These are phyloP conservation scores for Neocrepidodera transversa DNA, from an alignment of 2,888 invertebrate genomes.

Conservation along the genomic window DNA sequence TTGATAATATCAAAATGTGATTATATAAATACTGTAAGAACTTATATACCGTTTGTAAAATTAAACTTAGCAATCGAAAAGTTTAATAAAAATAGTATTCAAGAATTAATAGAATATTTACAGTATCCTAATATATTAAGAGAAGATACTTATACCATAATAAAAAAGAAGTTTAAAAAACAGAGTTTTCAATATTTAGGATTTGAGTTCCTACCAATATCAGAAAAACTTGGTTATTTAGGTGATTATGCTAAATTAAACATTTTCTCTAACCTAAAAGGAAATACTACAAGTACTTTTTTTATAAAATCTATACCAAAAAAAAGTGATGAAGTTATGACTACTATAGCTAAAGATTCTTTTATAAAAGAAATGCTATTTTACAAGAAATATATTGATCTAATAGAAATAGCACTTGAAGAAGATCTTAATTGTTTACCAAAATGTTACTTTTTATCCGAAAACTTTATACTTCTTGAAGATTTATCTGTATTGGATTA, in stretches of 20 bases:
- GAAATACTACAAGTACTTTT: neutral
- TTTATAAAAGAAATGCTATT: neutral
- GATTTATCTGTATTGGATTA: neutral
- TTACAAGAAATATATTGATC: neutral
- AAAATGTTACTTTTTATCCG: neutral
- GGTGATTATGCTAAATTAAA: neutral
- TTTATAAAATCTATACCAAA: neutral
- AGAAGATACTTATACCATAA: neutral
- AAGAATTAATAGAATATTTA: slow-evolving; percentile 2
- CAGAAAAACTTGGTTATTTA: neutral
- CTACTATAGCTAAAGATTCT: neutral
- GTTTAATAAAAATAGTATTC: neutral
- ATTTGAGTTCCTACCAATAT: neutral
- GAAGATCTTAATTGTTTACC: neutral
- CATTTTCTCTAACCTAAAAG: neutral
- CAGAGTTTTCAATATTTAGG: neutral
- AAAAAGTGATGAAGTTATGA: neutral
- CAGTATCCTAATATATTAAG: neutral
- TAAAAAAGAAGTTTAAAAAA: neutral
- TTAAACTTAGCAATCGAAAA: neutral
- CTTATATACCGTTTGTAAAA: neutral
- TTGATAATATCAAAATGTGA: neutral
- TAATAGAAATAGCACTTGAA: neutral
- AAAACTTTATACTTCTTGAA: neutral
- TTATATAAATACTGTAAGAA: neutral